Evolutionary conservation across 2,113 vertebrate species (phyloP).

Genomic region (Larimichthys polyactis): DNA sequence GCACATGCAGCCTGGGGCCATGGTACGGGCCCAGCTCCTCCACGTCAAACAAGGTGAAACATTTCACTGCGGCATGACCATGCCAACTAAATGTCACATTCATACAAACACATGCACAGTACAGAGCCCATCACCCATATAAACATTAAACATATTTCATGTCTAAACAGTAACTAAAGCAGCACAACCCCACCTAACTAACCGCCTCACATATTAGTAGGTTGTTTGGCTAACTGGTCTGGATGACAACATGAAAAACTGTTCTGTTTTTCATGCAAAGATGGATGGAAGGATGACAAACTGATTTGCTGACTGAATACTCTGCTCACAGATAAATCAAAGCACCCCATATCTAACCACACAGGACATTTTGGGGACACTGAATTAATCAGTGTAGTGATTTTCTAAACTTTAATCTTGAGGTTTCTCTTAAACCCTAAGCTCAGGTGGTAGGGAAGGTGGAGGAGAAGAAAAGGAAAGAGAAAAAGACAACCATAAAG

Average conservation of each 20-base stretch:
- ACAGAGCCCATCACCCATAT: neutral
- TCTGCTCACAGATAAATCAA: constrained; percentile 27
- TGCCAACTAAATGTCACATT: constrained; percentile 67
- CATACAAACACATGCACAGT: constrained; percentile 4
- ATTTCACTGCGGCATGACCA: constrained; percentile 14
- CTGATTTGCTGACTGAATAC: neutral
- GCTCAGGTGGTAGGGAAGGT: neutral
- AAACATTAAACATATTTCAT: neutral
- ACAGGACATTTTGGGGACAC: constrained; percentile 35
- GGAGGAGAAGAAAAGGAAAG: neutral
- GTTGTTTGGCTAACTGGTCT: neutral
- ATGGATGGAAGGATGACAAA: neutral
- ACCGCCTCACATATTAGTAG: neutral
- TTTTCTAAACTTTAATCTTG: constrained; percentile 40
- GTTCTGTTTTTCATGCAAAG: neutral
- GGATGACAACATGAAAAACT: neutral
- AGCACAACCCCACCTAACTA: neutral
- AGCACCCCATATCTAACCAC: constrained; percentile 15
- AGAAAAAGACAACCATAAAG: neutral
- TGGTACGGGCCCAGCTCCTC: constrained; percentile 25
- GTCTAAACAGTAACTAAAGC: no score
- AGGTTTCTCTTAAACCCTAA: constrained; percentile 19
- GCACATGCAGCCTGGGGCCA: constrained; percentile 14
- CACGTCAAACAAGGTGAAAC: constrained; percentile 54
- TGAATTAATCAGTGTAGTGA: neutral